These are phyloP conservation scores for Embidobia sp. DNA, from an alignment of 2,888 invertebrate genomes.

Conservation along the genomic window DNA sequence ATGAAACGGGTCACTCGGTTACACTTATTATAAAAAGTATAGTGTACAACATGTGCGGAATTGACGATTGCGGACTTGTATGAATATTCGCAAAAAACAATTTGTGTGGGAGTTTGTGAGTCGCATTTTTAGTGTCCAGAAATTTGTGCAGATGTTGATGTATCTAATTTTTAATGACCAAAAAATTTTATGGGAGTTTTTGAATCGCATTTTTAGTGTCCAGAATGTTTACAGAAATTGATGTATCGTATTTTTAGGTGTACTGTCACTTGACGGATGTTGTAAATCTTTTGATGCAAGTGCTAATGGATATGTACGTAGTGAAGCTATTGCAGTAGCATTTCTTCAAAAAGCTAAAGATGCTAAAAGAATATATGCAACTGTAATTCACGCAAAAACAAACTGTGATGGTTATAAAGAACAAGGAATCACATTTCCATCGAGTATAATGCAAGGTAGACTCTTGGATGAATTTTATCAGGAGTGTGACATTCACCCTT, in stretches of 20 bases:
- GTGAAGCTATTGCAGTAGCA: slow-evolving; percentile 88
- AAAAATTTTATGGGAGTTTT: too few species aligned
- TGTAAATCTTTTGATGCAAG: slow-evolving; percentile 95
- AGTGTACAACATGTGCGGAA: too few species aligned
- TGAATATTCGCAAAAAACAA: too few species aligned
- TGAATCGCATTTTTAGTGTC: too few species aligned
- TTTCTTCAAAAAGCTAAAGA: slow-evolving; percentile 85
- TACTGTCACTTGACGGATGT: slow-evolving; percentile 91
- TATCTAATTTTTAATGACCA: too few species aligned
- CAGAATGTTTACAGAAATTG: too few species aligned
- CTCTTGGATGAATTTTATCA: slow-evolving; percentile 84
- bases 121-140: too few species aligned
- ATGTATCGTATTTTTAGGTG: slow-evolving; percentile 81
- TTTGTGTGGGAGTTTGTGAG: too few species aligned
- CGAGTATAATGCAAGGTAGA: slow-evolving; percentile 74
- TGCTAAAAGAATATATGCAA: slow-evolving; percentile 82
- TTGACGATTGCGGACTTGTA: too few species aligned
- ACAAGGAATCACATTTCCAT: slow-evolving; percentile 79
- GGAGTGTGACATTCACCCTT: slow-evolving; percentile 84
- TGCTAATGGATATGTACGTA: slow-evolving; percentile 91
- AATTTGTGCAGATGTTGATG: too few species aligned
- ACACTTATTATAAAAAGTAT: too few species aligned
- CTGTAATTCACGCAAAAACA: slow-evolving; percentile 83
- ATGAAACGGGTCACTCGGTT: too few species aligned
- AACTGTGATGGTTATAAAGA: slow-evolving; percentile 84